phyloP scores from a whole-genome alignment of 2,797 vertebrate genomes.

The Buceros bicornis region DNA sequence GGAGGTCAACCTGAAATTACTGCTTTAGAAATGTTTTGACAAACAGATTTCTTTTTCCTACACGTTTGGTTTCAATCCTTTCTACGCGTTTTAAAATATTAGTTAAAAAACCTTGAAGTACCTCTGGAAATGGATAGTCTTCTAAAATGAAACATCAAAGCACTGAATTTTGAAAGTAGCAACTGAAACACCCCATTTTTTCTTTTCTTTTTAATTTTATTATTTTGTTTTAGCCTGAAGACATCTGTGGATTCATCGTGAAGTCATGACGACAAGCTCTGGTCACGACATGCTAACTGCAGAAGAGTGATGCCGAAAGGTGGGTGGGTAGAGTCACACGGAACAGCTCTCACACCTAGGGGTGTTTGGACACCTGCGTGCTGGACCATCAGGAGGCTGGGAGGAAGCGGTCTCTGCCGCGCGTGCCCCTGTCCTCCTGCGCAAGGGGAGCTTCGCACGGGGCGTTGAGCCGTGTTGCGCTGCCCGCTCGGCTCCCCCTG shows the following conservation, averaged over 20 bases:
- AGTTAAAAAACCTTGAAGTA: neutral
- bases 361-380: neutral
- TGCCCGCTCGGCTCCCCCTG: neutral
- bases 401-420: neutral
- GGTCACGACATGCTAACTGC: neutral
- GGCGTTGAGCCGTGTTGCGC: neutral
- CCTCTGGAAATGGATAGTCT: neutral
- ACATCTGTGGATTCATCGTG: neutral
- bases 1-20: constrained; percentile 5
- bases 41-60: neutral
- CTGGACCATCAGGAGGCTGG: neutral
- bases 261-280: neutral
- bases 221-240: neutral
- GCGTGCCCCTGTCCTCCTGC: neutral
- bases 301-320: neutral
- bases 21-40: neutral
- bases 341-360: neutral
- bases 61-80: neutral
- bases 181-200: neutral
- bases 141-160: constrained; percentile 4
- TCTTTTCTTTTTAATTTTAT: neutral
- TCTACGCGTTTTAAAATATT: neutral
- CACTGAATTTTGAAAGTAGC: neutral
- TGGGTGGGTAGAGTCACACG: neutral
- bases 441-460: neutral